These are phyloP conservation scores for Neocrepidodera transversa DNA, from an alignment of 2,888 invertebrate genomes.

Conservation along the genomic window DNA sequence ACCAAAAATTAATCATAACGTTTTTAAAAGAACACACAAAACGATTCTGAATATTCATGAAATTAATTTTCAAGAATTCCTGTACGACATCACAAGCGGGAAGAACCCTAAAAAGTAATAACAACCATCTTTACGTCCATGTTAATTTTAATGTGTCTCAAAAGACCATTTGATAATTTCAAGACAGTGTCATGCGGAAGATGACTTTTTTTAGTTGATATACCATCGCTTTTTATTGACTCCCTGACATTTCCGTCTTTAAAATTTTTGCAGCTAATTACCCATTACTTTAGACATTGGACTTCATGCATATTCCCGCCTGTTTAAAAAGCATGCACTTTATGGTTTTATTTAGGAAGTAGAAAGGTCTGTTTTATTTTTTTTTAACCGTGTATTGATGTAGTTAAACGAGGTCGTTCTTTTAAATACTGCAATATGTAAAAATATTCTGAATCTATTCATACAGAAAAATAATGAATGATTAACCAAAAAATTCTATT, in stretches of 20 bases:
- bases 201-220: constrained; percentile 42
- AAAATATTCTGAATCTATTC: too few species aligned
- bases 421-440: too few species aligned
- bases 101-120: constrained; percentile 46
- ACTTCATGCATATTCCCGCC: constrained; percentile 53
- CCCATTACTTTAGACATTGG: constrained; percentile 55
- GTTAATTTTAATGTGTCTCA: constrained; percentile 50
- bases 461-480: too few species aligned
- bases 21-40: too few species aligned
- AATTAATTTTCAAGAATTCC: constrained; percentile 24
- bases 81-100: constrained; percentile 6
- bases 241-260: constrained; percentile 63
- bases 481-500: too few species aligned
- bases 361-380: constrained; percentile 17
- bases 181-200: constrained; percentile 36
- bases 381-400: background rate
- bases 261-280: constrained; percentile 61
- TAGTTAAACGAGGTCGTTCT: background rate
- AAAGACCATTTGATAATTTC: constrained; percentile 47
- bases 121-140: constrained; percentile 41
- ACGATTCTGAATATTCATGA: constrained; percentile 17
- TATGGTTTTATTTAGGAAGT: constrained; percentile 37
- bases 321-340: constrained; percentile 51
- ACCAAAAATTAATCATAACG: too few species aligned
- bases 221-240: constrained; percentile 65